A percentile compares a stretch with the other conserved stretches of the same genome.
phyloP scores from a whole-genome alignment of 2,113 vertebrate genomes.

The Psephotus haematonotus region DNA sequence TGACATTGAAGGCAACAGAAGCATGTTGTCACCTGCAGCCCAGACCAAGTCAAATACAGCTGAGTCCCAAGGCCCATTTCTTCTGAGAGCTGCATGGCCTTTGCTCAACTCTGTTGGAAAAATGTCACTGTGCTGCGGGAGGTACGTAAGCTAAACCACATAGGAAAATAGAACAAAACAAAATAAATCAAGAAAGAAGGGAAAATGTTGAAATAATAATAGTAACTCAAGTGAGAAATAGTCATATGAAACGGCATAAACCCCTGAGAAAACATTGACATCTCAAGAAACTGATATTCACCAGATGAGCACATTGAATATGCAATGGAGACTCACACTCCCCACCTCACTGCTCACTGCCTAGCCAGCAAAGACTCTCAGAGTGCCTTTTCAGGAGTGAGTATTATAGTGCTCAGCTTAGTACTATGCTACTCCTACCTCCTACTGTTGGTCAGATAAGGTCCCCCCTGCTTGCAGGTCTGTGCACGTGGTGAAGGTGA shows the following conservation, averaged over 20 bases:
- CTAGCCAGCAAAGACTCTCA: too few relatives aligned
- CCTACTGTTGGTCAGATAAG: background rate
- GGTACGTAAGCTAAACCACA: background rate
- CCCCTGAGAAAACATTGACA: background rate
- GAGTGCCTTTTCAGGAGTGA: background rate
- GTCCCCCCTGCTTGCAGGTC: background rate
- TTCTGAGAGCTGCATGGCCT: background rate
- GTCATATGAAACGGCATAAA: background rate
- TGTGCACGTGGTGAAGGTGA: background rate
- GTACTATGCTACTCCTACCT: background rate
- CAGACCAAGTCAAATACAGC: background rate
- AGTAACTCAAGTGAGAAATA: background rate
- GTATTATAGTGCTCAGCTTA: background rate
- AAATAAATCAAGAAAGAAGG: background rate
- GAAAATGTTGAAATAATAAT: background rate
- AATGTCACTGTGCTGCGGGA: background rate
- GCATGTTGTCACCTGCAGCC: background rate
- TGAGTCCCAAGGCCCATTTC: background rate
- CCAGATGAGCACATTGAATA: background rate
- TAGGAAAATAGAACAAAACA: background rate
- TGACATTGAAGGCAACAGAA: background rate
- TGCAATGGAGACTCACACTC: background rate
- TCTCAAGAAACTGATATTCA: background rate
- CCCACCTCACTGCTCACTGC: background rate
- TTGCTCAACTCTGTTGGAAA: background rate